Base-by-base conservation (phyloP, 2,797 vertebrate genomes). In the Poecile montanus region DNA sequence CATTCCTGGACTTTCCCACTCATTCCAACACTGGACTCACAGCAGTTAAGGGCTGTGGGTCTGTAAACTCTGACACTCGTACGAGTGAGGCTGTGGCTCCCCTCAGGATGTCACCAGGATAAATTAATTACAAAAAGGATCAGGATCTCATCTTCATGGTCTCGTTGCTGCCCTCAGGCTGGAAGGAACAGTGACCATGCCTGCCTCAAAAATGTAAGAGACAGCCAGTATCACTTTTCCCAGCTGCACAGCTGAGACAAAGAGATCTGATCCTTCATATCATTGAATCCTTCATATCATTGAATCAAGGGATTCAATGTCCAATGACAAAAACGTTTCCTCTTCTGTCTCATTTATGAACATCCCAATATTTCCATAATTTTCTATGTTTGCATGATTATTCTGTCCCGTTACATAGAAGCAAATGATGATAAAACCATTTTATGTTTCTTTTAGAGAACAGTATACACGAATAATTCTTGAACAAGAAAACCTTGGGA, bases 401-500 rank as follows among this genome's bases (percentile, higher is more conserved):
- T 54, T 87, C 30, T 85, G 38, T 29, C 26, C 63, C 56, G 14
- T 34, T 67, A 16, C 30, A 30, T 2, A 79, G 77, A 95, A 86
- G 70, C 32, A 88, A 30, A 66, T 83, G 5, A 7, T 79, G 92
- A 90, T 47, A 75, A 47, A 94, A 51, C 87, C 2, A 32, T 94
- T 93, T 26, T 91, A 0, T 97, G 3, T 92, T 85, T 97, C 96
- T 80, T 96, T 94, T 86, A 99, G 99, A 97, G 99, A 99, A 91
- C 98, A 99, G 93, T 99, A 99, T 95, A 98, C 98, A 95, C 98
- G 98, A 97, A 99, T 98, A 96, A 99, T 99, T 94, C 97, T 98
- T 58, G 99, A 99, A 88, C 99, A 99, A 97, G 99, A 99, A 97
- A 98, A 99, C 95, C 98, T 99, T 83, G 99, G 99, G 95, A 99